phyloP scores from a whole-genome alignment of 2,113 vertebrate genomes.

The Cyprinodon brontotheroides region DNA sequence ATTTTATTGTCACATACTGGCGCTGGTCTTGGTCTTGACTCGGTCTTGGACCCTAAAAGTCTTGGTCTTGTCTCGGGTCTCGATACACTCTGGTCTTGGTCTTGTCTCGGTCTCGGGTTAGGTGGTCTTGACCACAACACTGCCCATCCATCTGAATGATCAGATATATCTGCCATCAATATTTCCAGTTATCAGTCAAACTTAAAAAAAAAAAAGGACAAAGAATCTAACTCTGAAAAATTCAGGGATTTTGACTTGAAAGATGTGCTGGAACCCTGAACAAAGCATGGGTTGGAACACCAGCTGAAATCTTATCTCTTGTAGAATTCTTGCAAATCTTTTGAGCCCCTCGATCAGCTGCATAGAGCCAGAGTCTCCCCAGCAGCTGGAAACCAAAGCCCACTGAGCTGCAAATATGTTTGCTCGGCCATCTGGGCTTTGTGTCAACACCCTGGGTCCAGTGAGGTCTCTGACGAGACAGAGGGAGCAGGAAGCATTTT shows the following conservation, averaged over 20 bases:
- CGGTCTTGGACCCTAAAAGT: too few relatives aligned
- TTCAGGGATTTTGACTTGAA: neutral
- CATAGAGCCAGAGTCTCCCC: constrained; percentile 48
- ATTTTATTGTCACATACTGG: too few relatives aligned
- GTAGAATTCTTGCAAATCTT: constrained; percentile 29
- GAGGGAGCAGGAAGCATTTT: constrained; percentile 60
- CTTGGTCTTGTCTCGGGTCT: too few relatives aligned
- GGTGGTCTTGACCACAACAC: too few relatives aligned
- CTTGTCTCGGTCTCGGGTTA: too few relatives aligned
- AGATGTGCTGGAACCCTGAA: neutral
- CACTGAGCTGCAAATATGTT: constrained; percentile 42
- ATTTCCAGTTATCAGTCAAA: neutral
- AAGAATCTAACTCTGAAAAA: neutral
- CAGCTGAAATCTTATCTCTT: constrained; percentile 38
- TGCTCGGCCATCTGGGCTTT: constrained; percentile 54
- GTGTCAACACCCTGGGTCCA: constrained; percentile 68
- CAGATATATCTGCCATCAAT: neutral
- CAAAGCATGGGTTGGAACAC: constrained; percentile 22
- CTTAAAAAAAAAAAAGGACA: neutral
- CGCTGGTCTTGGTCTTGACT: too few relatives aligned
- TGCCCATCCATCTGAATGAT: neutral
- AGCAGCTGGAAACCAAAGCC: constrained; percentile 49
- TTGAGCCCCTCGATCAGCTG: constrained; percentile 38
- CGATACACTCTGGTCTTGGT: too few relatives aligned
- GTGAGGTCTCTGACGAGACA: constrained; percentile 46